phyloP scores from a whole-genome alignment of 2,113 vertebrate genomes.

The Seriola dumerili region DNA sequence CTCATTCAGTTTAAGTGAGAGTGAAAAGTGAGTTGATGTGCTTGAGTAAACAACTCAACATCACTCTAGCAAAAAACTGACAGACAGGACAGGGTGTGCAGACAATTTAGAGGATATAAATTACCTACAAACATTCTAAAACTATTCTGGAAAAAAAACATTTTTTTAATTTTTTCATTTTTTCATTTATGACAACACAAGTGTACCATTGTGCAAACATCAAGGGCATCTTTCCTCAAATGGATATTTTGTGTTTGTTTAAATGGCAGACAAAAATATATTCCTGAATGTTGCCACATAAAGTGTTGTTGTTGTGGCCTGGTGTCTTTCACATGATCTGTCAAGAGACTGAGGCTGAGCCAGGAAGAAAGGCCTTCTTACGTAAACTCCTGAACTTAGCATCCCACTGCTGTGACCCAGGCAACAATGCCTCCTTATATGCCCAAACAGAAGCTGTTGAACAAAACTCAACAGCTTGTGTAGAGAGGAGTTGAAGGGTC shows the following conservation, averaged over 20 bases:
- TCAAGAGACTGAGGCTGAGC: slow-evolving; percentile 61
- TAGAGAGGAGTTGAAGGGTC: slow-evolving; percentile 82
- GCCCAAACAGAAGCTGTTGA: slow-evolving; percentile 76
- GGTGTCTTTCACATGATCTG: slow-evolving; percentile 75
- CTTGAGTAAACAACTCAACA: slow-evolving; percentile 81
- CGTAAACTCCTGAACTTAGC: slow-evolving; percentile 75
- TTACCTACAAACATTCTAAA: slow-evolving; percentile 74
- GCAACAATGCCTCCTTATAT: slow-evolving; percentile 78
- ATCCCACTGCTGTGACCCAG: slow-evolving; percentile 73
- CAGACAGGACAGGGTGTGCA: slow-evolving; percentile 75
- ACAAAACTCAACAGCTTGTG: slow-evolving; percentile 75
- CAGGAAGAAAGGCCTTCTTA: slow-evolving; percentile 71
- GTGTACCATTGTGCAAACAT: slow-evolving; percentile 61
- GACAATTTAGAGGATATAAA: slow-evolving; percentile 79
- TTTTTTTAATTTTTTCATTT: slow-evolving; percentile 14
- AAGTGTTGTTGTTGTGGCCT: slow-evolving; percentile 66
- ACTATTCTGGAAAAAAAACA: slow-evolving; percentile 58
- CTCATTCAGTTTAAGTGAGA: slow-evolving; percentile 82
- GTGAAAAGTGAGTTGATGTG: slow-evolving; percentile 83
- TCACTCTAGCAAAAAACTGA: slow-evolving; percentile 73
- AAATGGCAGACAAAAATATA: slow-evolving; percentile 68
- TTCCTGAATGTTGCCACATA: slow-evolving; percentile 59
- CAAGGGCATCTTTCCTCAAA: slow-evolving; percentile 59
- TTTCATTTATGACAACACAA: slow-evolving; percentile 60
- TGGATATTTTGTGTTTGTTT: slow-evolving; percentile 58